Conservation (phyloP, 2,113 vertebrate genomes). For the Laterallus jamaicensis region DNA sequence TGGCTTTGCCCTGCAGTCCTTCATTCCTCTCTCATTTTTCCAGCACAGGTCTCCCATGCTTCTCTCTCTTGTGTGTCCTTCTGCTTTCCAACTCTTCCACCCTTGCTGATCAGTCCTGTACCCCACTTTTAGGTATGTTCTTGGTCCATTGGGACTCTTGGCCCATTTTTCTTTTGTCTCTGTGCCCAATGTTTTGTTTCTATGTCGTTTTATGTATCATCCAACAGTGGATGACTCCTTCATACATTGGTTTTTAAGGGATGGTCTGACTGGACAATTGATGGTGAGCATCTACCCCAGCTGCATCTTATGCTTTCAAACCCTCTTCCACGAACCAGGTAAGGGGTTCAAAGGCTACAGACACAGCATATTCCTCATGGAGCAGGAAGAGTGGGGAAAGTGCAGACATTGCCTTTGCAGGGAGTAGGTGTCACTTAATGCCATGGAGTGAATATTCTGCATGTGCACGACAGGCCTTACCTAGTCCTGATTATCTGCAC, state of each 20-base stretch:
- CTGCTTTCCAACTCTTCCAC: neutral
- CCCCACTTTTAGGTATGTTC: neutral
- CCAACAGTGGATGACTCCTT: neutral
- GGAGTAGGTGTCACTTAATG: neutral
- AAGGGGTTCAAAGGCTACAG: neutral
- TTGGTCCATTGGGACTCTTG: neutral
- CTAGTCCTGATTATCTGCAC: neutral
- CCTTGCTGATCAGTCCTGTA: neutral
- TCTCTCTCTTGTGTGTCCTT: fast-evolving
- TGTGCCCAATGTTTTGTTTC: neutral
- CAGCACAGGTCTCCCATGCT: neutral
- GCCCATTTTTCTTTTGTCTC: neutral
- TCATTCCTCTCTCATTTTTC: neutral
- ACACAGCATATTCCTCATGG: neutral
- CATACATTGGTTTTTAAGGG: neutral
- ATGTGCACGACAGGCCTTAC: neutral
- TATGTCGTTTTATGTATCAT: neutral
- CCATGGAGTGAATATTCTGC: neutral
- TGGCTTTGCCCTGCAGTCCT: neutral
- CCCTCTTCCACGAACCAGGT: neutral
- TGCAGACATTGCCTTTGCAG: neutral
- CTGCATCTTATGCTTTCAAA: neutral
- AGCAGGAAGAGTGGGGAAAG: neutral
- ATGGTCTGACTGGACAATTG: neutral
- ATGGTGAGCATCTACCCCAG: neutral